phyloP scores from a whole-genome alignment of 2,888 invertebrate species.

The Rhamnusium bicolor region DNA sequence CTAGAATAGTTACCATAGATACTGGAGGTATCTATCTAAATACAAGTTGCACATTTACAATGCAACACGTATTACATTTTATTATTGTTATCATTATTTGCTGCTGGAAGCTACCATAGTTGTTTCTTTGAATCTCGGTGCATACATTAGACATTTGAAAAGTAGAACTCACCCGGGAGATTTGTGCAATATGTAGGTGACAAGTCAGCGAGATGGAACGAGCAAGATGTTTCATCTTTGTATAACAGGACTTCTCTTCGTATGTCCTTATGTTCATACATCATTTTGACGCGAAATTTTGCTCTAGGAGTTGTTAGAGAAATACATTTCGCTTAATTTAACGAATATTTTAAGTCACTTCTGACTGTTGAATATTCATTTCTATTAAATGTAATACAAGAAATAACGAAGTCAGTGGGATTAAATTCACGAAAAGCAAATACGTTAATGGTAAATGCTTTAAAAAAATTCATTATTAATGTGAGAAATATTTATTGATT shows the following conservation, averaged over 20 bases:
- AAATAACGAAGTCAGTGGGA: background rate
- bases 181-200: slow-evolving; percentile 36
- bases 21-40: slow-evolving; percentile 65
- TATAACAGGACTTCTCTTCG: background rate
- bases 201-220: slow-evolving; percentile 7
- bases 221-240: background rate
- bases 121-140: slow-evolving; percentile 44
- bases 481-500: background rate
- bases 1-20: slow-evolving; percentile 66
- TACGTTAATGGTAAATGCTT: background rate
- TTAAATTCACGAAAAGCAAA: background rate
- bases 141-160: slow-evolving; percentile 46
- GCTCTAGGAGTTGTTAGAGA: background rate
- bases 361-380: background rate
- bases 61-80: slow-evolving; percentile 65
- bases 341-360: background rate
- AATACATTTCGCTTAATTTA: background rate
- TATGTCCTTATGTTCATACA: background rate
- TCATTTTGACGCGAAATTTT: background rate
- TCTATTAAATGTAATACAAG: background rate
- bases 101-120: slow-evolving; percentile 42
- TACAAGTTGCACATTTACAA: slow-evolving; percentile 66
- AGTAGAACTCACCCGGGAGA: slow-evolving; percentile 37
- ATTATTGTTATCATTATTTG: slow-evolving; percentile 64
- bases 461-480: background rate